Percentiles rank a stretch among this genome's conserved stretches.
Conservation (phyloP, 2,113 vertebrate species). For the Bungarus multicinctus region DNA sequence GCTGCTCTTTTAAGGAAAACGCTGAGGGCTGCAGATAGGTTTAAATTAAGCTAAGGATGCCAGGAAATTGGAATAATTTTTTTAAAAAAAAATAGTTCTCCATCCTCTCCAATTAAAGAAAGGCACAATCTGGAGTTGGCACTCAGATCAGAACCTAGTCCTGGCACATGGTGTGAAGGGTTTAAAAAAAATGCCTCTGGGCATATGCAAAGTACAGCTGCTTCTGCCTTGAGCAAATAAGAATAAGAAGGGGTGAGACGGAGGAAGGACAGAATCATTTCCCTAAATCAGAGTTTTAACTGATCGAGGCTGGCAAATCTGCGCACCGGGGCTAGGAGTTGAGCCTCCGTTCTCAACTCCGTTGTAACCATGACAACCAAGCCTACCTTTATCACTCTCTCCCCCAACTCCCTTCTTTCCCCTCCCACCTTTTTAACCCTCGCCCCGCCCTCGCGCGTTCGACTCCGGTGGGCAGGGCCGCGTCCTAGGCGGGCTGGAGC, state of each 20-base stretch:
- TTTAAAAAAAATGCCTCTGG: neutral
- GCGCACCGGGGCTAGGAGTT: neutral
- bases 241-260: neutral
- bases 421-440: neutral
- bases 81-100: too few relatives aligned
- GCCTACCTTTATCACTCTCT: neutral
- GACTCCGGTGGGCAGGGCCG: neutral
- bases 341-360: neutral
- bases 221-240: neutral
- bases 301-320: neutral
- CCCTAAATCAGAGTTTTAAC: neutral
- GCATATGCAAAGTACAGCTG: neutral
- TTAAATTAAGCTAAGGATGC: neutral
- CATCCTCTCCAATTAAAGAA: neutral
- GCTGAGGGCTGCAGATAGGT: neutral
- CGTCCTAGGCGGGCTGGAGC: rapidly evolving
- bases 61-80: neutral
- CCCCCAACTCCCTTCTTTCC: neutral
- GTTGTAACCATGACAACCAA: neutral
- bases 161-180: too few relatives aligned
- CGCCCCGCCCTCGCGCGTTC: neutral
- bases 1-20: neutral
- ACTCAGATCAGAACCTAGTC: neutral
- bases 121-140: neutral
- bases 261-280: neutral